Conservation (phyloP, 2,113 vertebrate species). For the Boulengeromyrus knoepffleri region DNA sequence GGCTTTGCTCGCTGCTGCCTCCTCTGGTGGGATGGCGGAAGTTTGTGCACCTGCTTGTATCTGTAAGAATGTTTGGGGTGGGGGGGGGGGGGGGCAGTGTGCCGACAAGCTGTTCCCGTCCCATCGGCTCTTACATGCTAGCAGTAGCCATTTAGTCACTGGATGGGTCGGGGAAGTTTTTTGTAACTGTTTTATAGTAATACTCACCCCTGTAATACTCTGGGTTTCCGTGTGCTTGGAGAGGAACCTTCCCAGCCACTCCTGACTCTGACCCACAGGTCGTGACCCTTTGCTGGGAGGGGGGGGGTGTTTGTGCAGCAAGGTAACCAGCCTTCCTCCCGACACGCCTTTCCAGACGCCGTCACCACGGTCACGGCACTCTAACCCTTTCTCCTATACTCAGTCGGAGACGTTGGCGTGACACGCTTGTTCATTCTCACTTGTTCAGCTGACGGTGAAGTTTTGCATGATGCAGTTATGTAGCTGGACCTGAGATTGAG, state of each 20-base stretch:
- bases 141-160: background rate
- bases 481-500: background rate
- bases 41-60: background rate
- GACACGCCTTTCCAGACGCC: background rate
- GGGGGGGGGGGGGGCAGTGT: too few relatives aligned
- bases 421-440: background rate
- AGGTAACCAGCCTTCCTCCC: background rate
- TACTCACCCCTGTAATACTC: background rate
- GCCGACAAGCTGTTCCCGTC: background rate
- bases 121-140: background rate
- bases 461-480: background rate
- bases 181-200: background rate
- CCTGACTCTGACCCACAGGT: background rate
- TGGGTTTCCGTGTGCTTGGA: background rate
- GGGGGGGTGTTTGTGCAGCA: background rate
- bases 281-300: background rate
- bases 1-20: background rate
- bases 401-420: background rate
- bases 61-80: too few relatives aligned
- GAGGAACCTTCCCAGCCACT: background rate
- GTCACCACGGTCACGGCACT: background rate
- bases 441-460: background rate
- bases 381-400: background rate
- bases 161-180: background rate
- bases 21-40: background rate